Evolutionary conservation across 2,888 invertebrate species (phyloP).

Genomic region (Luperina testacea): DNA sequence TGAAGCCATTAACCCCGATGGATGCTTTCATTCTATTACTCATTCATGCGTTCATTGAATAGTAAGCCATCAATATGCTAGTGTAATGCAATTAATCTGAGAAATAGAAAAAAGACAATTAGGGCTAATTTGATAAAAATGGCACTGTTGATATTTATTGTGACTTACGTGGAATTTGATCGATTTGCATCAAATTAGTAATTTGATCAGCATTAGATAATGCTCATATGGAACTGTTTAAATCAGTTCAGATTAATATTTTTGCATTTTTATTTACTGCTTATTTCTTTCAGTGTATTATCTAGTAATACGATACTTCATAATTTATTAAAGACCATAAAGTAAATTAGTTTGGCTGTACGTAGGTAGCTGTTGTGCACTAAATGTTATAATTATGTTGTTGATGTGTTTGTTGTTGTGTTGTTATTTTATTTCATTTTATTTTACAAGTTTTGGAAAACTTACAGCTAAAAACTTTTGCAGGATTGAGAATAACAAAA

Average conservation of each 20-base stretch:
- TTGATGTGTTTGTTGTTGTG: no score
- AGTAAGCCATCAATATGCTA: constrained; percentile 7
- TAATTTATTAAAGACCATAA: constrained; percentile 9
- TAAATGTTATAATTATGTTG: no score
- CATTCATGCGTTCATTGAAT: constrained; percentile 49
- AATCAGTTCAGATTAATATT: no score
- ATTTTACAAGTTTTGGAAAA: no score
- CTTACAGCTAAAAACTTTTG: no score
- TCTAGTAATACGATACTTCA: neutral
- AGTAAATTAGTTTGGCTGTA: neutral
- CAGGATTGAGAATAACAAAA: no score
- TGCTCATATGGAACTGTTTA: no score
- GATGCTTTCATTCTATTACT: constrained; percentile 48
- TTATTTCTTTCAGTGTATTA: neutral
- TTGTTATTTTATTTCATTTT: no score
- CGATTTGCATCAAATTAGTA: constrained; percentile 3
- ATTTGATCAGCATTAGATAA: constrained; percentile 12
- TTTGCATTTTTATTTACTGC: no score
- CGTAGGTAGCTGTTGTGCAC: neutral
- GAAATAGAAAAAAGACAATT: constrained; percentile 14
- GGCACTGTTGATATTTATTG: constrained; percentile 13
- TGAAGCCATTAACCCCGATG: constrained; percentile 49
- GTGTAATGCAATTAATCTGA: constrained; percentile 27
- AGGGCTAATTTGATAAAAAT: constrained; percentile 9
- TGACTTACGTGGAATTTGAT: neutral